Percentiles rank a stretch among this genome's conserved stretches.
Conservation (phyloP, 2,797 vertebrate species). For the Pelobates cultripes region DNA sequence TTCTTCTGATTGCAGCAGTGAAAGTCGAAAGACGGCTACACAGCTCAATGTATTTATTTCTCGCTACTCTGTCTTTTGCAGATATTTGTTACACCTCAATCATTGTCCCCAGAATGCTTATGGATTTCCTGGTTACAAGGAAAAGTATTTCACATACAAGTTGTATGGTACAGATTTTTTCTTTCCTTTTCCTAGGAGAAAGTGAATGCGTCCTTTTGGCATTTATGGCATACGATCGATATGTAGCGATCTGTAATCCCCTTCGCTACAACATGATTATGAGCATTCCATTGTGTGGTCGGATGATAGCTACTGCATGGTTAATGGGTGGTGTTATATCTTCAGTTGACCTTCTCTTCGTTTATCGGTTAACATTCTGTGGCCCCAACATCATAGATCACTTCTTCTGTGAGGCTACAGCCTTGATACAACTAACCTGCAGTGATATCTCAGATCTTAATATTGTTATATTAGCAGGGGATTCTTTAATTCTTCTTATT, state of each 20-base stretch:
- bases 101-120: background rate
- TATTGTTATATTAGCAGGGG: background rate
- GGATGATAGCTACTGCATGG: background rate
- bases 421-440: background rate
- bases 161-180: conserved; percentile 3
- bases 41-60: background rate
- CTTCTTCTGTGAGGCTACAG: background rate
- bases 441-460: background rate
- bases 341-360: background rate
- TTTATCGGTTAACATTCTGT: conserved; percentile 18
- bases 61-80: background rate
- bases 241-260: too few species aligned
- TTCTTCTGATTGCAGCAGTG: too few species aligned
- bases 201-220: background rate
- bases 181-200: background rate
- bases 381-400: background rate
- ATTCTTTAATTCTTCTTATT: too few species aligned
- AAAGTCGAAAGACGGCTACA: too few species aligned
- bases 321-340: background rate
- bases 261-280: background rate
- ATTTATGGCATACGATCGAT: too few species aligned
- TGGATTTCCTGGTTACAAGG: background rate
- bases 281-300: background rate
- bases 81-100: background rate
- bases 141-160: conserved; percentile 7